These are phyloP conservation scores for Neolamprologus variostigma DNA, from an alignment of 2,113 vertebrate species.

Conservation along the genomic window DNA sequence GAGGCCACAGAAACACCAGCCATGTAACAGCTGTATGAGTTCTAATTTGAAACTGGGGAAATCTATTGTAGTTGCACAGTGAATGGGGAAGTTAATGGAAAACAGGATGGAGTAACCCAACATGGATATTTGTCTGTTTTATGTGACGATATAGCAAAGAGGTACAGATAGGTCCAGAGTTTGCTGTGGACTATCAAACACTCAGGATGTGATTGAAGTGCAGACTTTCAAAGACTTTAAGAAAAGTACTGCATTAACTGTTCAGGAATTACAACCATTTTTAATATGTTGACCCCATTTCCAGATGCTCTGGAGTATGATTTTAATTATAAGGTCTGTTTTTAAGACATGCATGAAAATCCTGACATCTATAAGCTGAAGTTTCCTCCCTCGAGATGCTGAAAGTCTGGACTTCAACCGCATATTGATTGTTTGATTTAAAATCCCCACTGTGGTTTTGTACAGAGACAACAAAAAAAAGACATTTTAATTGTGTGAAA, in stretches of 20 bases:
- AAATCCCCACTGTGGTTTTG: neutral
- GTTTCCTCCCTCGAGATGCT: neutral
- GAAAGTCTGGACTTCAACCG: neutral
- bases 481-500: neutral
- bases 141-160: neutral
- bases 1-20: neutral
- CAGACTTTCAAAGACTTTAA: neutral
- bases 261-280: neutral
- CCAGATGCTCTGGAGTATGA: neutral
- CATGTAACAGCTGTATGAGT: neutral
- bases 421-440: neutral
- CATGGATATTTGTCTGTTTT: neutral
- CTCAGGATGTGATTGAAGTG: neutral
- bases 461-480: neutral
- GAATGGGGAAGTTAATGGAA: neutral
- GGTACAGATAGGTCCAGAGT: neutral
- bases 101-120: neutral
- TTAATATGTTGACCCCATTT: neutral
- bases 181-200: neutral
- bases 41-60: neutral
- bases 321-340: neutral
- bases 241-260: neutral
- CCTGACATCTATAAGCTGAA: neutral
- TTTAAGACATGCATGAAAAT: neutral
- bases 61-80: neutral